Evolutionary conservation across 2,113 vertebrate species (phyloP), one percentile per base, ranked within the genome.

Genomic region (Eonycteris spelaea): DNA sequence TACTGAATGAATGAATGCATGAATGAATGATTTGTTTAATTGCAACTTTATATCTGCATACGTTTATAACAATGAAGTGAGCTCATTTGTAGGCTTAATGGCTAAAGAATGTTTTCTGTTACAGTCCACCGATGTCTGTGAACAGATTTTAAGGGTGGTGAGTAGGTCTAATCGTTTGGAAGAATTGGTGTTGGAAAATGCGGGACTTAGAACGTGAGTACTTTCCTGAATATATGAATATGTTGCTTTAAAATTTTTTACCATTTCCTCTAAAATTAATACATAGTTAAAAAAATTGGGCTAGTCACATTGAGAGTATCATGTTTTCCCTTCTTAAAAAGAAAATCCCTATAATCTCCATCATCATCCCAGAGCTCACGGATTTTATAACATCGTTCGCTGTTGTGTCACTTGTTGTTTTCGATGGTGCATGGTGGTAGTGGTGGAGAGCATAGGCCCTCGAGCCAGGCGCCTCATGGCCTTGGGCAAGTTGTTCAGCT

Each of bases 101-200:
- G 19, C 89, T 57, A 94, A 24, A 53, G 7, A 19, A 2, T 73
- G 40, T 97, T 92, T 84, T 97, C 78, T 90, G n/a, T 97, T 92
- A 19, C 97, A 99, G 99, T 99, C 99, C 96, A 92, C 99, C 97
- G 99, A 99, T 97, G 99, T 99, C 98, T 99, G 99, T 91, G 99
- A 99, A 94, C 99, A 99, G 99, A 99, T 99, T 93, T 98, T 99
- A 95, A 98, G 99, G 45, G 99, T 99, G 89, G 99, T 99, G 96
- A 99, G 99, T 96, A 98, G 99, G 96, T 99, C 99, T 97, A 99
- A 96, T 98, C 99, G 99, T 55, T 98, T 99, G 95, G 99, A 99
- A 97, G 99, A 99, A 78, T 89, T 99, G 98, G 99, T 99, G 79
- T 97, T 99, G 98, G 99, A 99, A 98, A 99, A 99, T 45, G 99